A percentile compares a stretch with the other conserved stretches of the same genome.
Conservation (phyloP, 2,113 vertebrate species). For the Romanogobio albipinnatus region DNA sequence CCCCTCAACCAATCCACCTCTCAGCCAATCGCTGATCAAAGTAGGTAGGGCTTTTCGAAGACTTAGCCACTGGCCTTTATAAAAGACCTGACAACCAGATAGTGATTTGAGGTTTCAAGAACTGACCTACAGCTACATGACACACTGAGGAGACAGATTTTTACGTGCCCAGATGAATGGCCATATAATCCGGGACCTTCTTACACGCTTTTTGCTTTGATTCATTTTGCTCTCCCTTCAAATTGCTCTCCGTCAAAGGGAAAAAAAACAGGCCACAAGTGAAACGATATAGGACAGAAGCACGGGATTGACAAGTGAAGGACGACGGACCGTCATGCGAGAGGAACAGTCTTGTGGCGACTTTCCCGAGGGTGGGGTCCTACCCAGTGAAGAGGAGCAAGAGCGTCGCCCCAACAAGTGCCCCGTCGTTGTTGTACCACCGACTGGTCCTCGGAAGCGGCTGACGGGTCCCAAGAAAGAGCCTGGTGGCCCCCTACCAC, state of each 20-base stretch:
- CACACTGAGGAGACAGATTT: neutral
- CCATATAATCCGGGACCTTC: neutral
- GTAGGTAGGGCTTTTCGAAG: conserved; percentile 66
- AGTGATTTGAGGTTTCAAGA: conserved; percentile 51
- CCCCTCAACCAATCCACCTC: conserved; percentile 42
- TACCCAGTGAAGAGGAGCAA: conserved; percentile 77
- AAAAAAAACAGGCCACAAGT: neutral
- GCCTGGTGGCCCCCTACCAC: conserved; percentile 39
- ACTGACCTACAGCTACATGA: conserved; percentile 24
- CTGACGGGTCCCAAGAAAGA: conserved; percentile 65
- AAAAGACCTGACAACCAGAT: conserved; percentile 68
- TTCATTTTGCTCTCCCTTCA: conserved; percentile 3
- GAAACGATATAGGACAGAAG: conserved; percentile 10
- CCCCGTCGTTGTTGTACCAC: conserved; percentile 71
- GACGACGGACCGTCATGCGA: conserved; percentile 75
- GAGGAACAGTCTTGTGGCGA: conserved; percentile 77
- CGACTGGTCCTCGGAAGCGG: conserved; percentile 71
- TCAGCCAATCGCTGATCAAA: conserved; percentile 68
- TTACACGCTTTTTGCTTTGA: neutral
- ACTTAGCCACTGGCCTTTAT: conserved; percentile 68
- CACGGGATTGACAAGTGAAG: conserved; percentile 18
- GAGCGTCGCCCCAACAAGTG: conserved; percentile 74
- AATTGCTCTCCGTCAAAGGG: neutral
- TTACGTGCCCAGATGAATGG: neutral
- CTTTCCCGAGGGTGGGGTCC: conserved; percentile 77